Evolutionary conservation across 2,797 vertebrate genomes (phyloP).

Genomic region (Pangasius krempfi): DNA sequence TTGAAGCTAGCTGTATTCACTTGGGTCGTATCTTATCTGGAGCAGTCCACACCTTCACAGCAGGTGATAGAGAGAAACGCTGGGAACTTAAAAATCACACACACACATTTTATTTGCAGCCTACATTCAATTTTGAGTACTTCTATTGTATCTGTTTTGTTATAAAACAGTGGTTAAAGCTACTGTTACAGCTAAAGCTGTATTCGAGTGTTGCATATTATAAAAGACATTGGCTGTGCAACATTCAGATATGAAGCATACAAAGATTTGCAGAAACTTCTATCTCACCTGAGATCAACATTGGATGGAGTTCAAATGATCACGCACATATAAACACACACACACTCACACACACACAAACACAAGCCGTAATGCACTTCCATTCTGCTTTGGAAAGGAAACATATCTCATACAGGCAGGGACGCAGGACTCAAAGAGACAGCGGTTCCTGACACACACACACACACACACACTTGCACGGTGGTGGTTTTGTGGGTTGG

Average conservation of each 20-base stretch:
- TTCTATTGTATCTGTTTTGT: background rate
- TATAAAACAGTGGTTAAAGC: background rate
- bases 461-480: constrained; percentile 41
- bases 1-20: constrained; percentile 19
- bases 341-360: background rate
- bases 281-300: background rate
- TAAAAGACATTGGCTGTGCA: background rate
- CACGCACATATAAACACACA: constrained; percentile 17
- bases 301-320: constrained; percentile 10
- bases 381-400: constrained; percentile 45
- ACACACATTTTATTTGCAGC: background rate
- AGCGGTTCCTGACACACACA: constrained; percentile 46
- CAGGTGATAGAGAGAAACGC: constrained; percentile 40
- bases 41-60: constrained; percentile 51
- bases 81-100: background rate
- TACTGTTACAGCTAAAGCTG: background rate
- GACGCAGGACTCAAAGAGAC: constrained; percentile 48
- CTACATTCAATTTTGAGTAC: too few relatives aligned
- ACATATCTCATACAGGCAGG: constrained; percentile 54
- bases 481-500: constrained; percentile 39
- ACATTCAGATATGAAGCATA: background rate
- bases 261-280: background rate
- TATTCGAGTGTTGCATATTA: background rate
- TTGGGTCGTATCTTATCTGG: constrained; percentile 50
- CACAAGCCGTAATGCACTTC: constrained; percentile 47